These are phyloP conservation scores for Archegozetes longisetosus DNA, from an alignment of 1,140 invertebrate species.

Conservation along the genomic window DNA sequence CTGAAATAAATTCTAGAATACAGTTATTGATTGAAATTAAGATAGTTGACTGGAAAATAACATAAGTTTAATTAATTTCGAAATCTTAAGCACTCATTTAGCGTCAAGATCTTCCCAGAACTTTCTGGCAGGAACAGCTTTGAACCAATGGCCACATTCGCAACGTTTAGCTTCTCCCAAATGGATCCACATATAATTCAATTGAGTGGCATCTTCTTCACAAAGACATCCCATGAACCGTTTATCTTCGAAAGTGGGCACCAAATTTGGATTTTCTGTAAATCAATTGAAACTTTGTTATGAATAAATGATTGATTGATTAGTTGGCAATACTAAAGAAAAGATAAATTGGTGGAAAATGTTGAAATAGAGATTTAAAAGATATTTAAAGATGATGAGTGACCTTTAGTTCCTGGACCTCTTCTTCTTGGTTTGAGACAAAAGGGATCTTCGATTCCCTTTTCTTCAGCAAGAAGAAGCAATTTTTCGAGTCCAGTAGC, in stretches of 20 bases:
- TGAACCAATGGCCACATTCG: conserved; percentile 91
- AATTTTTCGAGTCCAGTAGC: conserved; percentile 80
- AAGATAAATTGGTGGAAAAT: no score
- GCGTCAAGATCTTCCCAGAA: conserved; percentile 9
- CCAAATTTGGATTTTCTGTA: conserved; percentile 57
- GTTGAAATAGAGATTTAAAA: no score
- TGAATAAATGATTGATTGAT: no score
- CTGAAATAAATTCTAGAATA: no score
- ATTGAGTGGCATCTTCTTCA: conserved; percentile 69
- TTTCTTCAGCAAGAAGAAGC: conserved; percentile 60
- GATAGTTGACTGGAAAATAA: no score
- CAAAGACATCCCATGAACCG: conserved; percentile 90
- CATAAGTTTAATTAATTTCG: no score
- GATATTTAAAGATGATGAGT: no score
- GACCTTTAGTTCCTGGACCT: conserved; percentile 51
- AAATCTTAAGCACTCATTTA: neutral
- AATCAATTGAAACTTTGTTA: no score
- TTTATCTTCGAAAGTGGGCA: conserved; percentile 72
- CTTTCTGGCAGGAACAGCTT: conserved; percentile 46
- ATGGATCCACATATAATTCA: conserved; percentile 89
- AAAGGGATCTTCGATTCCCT: conserved; percentile 83
- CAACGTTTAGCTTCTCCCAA: conserved; percentile 73
- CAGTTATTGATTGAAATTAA: no score
- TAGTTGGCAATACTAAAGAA: no score
- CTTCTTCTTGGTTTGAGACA: conserved; percentile 62